Evolutionary conservation across 2,113 vertebrate genomes (phyloP).

Genomic region (Microtus oregoni): DNA sequence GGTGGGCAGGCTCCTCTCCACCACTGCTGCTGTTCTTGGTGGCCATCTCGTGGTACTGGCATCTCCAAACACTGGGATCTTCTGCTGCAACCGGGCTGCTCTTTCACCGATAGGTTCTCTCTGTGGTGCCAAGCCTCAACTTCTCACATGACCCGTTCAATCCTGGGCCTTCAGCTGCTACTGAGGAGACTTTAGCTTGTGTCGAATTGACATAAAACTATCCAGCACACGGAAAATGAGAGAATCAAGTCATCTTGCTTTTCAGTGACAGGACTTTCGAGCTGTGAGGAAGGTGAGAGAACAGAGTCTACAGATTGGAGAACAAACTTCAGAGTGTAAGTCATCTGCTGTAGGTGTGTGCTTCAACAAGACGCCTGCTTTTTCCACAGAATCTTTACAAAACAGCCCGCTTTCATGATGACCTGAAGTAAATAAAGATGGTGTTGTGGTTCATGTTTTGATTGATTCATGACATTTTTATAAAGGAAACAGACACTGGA

Average conservation of each 20-base stretch:
- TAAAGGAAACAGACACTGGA: background rate
- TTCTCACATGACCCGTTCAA: background rate
- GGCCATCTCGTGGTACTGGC: background rate
- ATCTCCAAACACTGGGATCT: background rate
- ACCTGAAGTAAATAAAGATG: background rate
- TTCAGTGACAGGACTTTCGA: conserved; percentile 30
- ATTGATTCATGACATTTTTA: background rate
- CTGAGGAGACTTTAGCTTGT: background rate
- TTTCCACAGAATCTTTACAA: background rate
- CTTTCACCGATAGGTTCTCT: background rate
- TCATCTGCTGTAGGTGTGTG: background rate
- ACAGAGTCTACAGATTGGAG: background rate
- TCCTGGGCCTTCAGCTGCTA: background rate
- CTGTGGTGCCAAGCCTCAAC: background rate
- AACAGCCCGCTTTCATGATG: background rate
- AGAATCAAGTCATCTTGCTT: background rate
- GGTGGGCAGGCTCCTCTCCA: background rate
- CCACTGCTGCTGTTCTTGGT: background rate
- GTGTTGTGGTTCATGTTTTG: background rate
- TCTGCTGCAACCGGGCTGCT: background rate
- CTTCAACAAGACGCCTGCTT: background rate
- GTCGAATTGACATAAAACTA: background rate
- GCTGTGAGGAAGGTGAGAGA: background rate
- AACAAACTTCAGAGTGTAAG: background rate
- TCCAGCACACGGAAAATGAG: background rate